These are phyloP conservation scores for Cossypha heuglini DNA, from an alignment of 2,797 vertebrate genomes.

Conservation along the genomic window DNA sequence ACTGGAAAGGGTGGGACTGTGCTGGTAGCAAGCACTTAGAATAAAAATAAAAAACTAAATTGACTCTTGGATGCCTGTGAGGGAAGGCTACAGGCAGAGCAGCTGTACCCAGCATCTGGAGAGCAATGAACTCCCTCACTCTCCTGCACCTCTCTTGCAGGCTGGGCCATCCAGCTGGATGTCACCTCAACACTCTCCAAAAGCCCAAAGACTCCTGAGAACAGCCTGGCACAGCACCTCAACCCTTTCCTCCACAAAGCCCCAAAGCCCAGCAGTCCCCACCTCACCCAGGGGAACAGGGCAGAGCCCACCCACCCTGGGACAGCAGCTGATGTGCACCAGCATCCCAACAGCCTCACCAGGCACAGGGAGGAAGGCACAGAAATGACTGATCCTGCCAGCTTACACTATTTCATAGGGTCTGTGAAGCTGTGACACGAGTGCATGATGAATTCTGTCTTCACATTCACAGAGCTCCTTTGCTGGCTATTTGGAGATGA, in stretches of 20 bases:
- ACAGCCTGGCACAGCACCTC: not conserved
- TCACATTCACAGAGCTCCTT: not conserved
- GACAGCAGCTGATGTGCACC: accelerated
- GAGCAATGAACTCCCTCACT: accelerated
- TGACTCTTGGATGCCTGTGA: not conserved
- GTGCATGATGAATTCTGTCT: not conserved
- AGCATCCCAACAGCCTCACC: not conserved
- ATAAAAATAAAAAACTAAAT: not conserved
- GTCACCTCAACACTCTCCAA: not conserved
- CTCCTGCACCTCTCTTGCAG: not conserved
- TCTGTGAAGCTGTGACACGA: not conserved
- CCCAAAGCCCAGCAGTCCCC: not conserved
- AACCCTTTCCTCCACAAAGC: not conserved
- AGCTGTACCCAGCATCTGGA: not conserved
- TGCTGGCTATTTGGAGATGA: not conserved
- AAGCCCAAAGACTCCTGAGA: not conserved
- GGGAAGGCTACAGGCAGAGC: not conserved
- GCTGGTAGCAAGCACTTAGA: not conserved
- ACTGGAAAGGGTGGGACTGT: conserved; percentile 47
- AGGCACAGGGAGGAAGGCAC: not conserved
- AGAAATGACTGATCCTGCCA: not conserved
- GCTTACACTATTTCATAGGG: not conserved
- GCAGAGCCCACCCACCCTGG: accelerated
- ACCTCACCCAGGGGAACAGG: accelerated
- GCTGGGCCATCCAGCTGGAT: no score